Percentiles rank a stretch among this genome's conserved stretches.
These are phyloP conservation scores for Sebastes variabilis DNA, from an alignment of 2,797 vertebrate species.

Conservation along the genomic window DNA sequence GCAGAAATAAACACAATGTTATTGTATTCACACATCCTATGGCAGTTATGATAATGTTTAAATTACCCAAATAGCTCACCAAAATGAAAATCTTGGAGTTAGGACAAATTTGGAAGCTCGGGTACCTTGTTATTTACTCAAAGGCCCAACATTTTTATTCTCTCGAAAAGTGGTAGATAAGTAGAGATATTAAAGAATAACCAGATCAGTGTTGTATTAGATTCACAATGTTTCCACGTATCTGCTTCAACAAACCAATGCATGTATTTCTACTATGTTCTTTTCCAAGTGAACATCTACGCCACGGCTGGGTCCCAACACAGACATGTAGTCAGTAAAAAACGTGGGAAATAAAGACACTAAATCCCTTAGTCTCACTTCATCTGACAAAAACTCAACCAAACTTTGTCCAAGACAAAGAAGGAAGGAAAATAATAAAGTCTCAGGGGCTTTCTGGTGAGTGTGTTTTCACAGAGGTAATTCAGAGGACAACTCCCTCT, in stretches of 20 bases:
- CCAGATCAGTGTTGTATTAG: neutral
- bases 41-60: neutral
- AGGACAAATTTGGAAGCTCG: no score
- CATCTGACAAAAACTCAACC: conserved; percentile 50
- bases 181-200: neutral
- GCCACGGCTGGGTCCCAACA: conserved; percentile 6
- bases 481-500: conserved; percentile 66
- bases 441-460: conserved; percentile 64
- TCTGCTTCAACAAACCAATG: neutral
- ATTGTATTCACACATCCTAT: neutral
- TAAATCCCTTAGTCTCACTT: conserved; percentile 52
- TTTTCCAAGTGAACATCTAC: neutral
- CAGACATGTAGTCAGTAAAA: conserved; percentile 54
- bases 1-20: neutral
- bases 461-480: conserved; percentile 61
- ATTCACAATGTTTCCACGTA: neutral
- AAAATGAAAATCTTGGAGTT: neutral
- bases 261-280: neutral
- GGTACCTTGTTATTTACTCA: neutral
- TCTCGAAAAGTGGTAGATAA: neutral
- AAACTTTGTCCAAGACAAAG: conserved; percentile 69
- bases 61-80: neutral
- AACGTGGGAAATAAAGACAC: conserved; percentile 66
- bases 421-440: conserved; percentile 69
- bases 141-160: neutral